Base-by-base conservation (phyloP, 1,140 invertebrate species). In the Orussus abietinus region DNA sequence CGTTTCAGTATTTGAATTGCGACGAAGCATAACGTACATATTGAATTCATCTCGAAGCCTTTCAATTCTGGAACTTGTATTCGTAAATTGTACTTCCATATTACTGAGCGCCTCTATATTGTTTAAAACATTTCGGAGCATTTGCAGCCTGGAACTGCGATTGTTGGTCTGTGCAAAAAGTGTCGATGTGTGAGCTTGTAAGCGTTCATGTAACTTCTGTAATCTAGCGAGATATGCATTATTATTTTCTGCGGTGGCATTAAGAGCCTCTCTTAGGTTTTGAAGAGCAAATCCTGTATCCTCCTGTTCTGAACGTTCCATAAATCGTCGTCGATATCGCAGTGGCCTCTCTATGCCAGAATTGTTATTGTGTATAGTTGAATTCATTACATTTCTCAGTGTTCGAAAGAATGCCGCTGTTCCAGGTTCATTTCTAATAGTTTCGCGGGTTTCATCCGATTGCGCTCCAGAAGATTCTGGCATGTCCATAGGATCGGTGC, bases 401-500 rank as follows among this genome's bases (percentile, higher is more conserved):
- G 47, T 50, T n/a, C 49, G 41, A 22, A 49, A n/a, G n/a, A n/a
- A n/a, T n/a, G n/a, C 49, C 9, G 52, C 51, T 6, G 30, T 42
- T 33, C 55, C 35, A 11, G 45, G 40, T 17, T 36, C 34, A 18
- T 19, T 36, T 3, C 34, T 15, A 43, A 18, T 18, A 38, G 39
- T 28, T 26, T 3, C 15, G 10, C 11, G 36, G 36, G 13, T n/a
- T 21, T n/a, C 25, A 26, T 38, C 32, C 5, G 22, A 11, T 18
- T 22, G 38, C 11, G 22, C 15, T 5, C 34, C 42, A 1, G 47
- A 47, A 11, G 53, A 41, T 5, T 53, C 56, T 15, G 52, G 51
- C 3, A 72, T 64, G 53, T 82, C 80, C 80, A 84, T 83, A 2
- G 82, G 81, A 59, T 84, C 82, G 4, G 82, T 83, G 1, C 82